These are phyloP conservation scores for Nemotelus nigrinus DNA, from an alignment of 2,888 invertebrate species.

Conservation along the genomic window DNA sequence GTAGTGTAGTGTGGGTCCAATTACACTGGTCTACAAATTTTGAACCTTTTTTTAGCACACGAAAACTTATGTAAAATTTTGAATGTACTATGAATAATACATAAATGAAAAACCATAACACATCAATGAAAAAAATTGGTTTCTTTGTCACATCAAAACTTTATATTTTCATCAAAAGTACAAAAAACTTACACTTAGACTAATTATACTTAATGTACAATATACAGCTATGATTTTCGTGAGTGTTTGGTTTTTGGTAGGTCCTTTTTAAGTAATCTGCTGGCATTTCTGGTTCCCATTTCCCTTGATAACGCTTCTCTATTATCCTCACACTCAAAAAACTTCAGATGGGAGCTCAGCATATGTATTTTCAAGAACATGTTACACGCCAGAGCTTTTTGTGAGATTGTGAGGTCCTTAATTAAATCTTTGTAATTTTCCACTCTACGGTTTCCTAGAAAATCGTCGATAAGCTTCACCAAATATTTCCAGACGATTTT, in stretches of 20 bases:
- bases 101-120: background rate
- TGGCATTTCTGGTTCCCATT: background rate
- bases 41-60: background rate
- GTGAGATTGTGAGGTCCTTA: background rate
- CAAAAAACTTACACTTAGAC: background rate
- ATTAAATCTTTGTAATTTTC: constrained; percentile 4
- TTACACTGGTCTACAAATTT: constrained; percentile 4
- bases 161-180: too few relatives aligned
- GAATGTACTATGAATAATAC: background rate
- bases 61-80: constrained; percentile 5
- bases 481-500: background rate
- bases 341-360: background rate
- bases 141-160: too few relatives aligned
- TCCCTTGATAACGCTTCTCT: constrained; percentile 1
- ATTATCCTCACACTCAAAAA: background rate
- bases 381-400: background rate
- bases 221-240: constrained; percentile 6
- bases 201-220: constrained; percentile 3
- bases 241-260: background rate
- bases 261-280: constrained; percentile 21
- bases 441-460: constrained; percentile 22
- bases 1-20: background rate
- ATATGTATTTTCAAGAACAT: constrained; percentile 19
- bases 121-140: background rate
- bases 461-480: background rate